phyloP scores from a whole-genome alignment of 92 coral and sea anemone species.

The Isaurus tuberculatus region DNA sequence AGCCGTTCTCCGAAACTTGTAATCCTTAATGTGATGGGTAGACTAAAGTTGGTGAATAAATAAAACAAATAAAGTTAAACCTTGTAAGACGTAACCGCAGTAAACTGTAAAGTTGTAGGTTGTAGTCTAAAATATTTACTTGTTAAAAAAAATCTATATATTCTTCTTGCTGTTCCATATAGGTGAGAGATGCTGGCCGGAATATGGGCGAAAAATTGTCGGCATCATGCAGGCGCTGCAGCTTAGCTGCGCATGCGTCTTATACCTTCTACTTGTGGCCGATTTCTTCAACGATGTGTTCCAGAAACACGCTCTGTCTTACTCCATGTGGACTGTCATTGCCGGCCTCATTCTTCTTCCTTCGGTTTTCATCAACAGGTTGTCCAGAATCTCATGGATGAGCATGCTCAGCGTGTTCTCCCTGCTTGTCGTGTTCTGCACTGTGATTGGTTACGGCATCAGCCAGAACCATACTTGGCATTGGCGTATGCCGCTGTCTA shows the following conservation, averaged over 20 bases:
- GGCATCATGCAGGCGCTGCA: conserved; percentile 93
- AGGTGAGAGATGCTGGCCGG: conserved; percentile 97
- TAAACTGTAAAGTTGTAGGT: too few relatives aligned
- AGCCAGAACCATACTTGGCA: conserved; percentile 88
- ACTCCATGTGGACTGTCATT: conserved; percentile 81
- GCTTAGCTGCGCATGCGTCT: conserved; percentile 96
- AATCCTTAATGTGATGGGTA: too few relatives aligned
- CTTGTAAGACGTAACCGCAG: too few relatives aligned
- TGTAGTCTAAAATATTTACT: too few relatives aligned
- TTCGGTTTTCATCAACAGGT: conserved; percentile 86
- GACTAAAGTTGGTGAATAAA: too few relatives aligned
- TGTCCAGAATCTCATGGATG: conserved; percentile 94
- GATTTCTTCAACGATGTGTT: conserved; percentile 97
- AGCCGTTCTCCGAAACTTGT: too few relatives aligned
- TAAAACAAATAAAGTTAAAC: too few relatives aligned
- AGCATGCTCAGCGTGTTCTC: conserved; percentile 99
- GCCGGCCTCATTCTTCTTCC: conserved; percentile 93
- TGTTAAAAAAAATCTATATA: background rate
- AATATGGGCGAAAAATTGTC: conserved; percentile 78
- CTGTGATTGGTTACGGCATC: conserved; percentile 91
- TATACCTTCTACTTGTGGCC: conserved; percentile 92
- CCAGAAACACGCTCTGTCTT: conserved; percentile 76
- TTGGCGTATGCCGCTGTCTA: conserved; percentile 86
- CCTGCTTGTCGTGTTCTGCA: conserved; percentile 78
- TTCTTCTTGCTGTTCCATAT: background rate